Evolutionary conservation across 2,888 invertebrate genomes (phyloP).

Genomic region (Rhimphoctona megacephalus): DNA sequence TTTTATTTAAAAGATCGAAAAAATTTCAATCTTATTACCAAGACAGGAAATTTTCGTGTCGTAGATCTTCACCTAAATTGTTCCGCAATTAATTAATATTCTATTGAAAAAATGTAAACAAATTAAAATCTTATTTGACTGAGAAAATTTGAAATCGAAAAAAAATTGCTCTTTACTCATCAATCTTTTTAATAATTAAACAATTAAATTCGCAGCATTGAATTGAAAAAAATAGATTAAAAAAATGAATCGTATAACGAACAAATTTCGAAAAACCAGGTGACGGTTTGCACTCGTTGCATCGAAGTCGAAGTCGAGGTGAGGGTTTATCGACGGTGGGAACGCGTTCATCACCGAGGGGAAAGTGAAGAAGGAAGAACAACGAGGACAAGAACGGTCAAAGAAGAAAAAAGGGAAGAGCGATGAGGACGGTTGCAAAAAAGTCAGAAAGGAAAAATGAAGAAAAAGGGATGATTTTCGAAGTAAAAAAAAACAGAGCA

Average conservation of each 20-base stretch:
- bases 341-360: constrained; percentile 86
- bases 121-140: no score
- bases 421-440: neutral
- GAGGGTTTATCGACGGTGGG: constrained; percentile 92
- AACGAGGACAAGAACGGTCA: constrained; percentile 3
- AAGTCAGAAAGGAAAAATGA: neutral
- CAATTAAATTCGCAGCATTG: no score
- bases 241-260: neutral
- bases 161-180: no score
- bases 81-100: no score
- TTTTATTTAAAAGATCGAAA: no score
- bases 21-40: no score
- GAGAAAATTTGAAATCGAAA: no score
- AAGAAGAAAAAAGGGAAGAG: neutral
- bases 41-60: no score
- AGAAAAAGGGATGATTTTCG: neutral
- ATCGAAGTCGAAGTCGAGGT: constrained; percentile 93
- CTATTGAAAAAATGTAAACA: no score
- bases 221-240: neutral
- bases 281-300: constrained; percentile 89
- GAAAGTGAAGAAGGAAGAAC: constrained; percentile 82
- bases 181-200: no score
- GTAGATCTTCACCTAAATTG: no score
- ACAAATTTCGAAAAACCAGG: constrained; percentile 82
- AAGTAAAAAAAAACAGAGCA: neutral